Percentiles rank a stretch among this genome's conserved stretches.
phyloP scores from a whole-genome alignment of 1,140 invertebrate genomes.

The Drosophila biarmipes region DNA sequence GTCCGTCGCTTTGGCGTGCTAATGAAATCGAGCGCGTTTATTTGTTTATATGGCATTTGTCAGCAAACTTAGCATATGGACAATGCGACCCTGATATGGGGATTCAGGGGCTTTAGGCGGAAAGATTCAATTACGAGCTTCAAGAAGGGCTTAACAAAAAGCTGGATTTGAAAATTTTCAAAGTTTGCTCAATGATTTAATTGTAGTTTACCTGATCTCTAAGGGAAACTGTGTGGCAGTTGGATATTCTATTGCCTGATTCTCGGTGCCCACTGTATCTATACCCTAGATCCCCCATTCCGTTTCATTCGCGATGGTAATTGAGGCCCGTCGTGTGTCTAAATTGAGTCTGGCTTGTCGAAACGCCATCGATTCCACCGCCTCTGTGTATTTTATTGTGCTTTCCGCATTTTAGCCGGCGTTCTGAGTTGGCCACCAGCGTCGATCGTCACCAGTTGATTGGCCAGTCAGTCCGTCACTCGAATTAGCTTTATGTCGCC shows the following conservation, averaged over 20 bases:
- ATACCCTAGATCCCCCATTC: neutral
- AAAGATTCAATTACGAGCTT: conserved; percentile 11
- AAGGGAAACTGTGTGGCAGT: neutral
- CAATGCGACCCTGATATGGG: conserved; percentile 38
- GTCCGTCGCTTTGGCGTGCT: conserved; percentile 52
- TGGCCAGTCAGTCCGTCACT: conserved; percentile 55
- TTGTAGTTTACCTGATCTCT: too few species aligned
- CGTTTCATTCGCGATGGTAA: conserved; percentile 40
- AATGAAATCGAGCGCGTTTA: conserved; percentile 79
- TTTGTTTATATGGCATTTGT: conserved; percentile 77
- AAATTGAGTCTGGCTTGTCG: conserved; percentile 65
- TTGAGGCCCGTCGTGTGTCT: conserved; percentile 70
- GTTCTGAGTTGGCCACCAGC: conserved; percentile 58
- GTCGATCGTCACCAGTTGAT: conserved; percentile 52
- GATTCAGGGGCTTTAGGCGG: neutral
- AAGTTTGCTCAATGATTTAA: neutral
- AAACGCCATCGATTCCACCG: conserved; percentile 18
- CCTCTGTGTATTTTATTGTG: neutral
- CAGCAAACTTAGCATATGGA: conserved; percentile 50
- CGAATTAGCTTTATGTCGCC: conserved; percentile 68
- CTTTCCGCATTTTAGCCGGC: conserved; percentile 19
- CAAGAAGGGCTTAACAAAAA: conserved; percentile 1
- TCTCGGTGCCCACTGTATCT: conserved; percentile 20
- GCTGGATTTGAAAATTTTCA: neutral
- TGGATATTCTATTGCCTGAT: too few species aligned